Percentiles rank a stretch among this genome's conserved stretches.
Conservation (phyloP, 2,113 vertebrate species). For the Periophthalmodon schlosseri region DNA sequence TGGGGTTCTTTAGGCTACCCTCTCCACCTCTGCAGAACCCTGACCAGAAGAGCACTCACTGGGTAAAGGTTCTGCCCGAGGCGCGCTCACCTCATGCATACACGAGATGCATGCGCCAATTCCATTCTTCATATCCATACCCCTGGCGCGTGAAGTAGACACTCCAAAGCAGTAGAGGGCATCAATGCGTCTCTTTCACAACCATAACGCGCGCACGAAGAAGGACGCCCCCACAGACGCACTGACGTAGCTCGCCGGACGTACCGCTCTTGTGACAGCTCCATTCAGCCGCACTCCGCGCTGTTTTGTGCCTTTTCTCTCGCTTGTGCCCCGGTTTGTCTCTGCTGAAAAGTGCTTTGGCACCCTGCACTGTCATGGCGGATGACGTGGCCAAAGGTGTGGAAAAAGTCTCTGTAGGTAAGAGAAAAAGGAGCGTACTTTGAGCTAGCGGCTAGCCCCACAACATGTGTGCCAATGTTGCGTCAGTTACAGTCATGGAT, state of each 20-base stretch:
- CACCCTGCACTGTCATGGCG: slow-evolving; percentile 53
- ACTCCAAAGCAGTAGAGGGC: too few species aligned
- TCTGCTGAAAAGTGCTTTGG: background rate
- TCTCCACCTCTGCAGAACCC: too few species aligned
- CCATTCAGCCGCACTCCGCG: background rate
- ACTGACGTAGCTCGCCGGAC: background rate
- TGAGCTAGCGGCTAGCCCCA: background rate
- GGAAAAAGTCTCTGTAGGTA: slow-evolving; percentile 69
- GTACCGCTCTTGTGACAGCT: background rate
- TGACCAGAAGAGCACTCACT: too few species aligned
- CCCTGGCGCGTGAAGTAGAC: too few species aligned
- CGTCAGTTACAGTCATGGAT: slow-evolving; percentile 37
- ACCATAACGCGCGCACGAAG: background rate
- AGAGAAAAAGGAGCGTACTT: slow-evolving; percentile 19
- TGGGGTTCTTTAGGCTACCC: too few species aligned
- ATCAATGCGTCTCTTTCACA: too few species aligned
- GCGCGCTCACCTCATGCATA: too few species aligned
- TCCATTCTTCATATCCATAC: too few species aligned
- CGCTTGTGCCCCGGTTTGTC: background rate
- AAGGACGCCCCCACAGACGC: background rate
- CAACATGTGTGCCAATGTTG: slow-evolving; percentile 46
- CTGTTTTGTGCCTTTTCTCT: background rate
- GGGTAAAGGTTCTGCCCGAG: too few species aligned
- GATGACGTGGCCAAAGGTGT: slow-evolving; percentile 51
- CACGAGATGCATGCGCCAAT: too few species aligned